Evolutionary conservation across 2,797 vertebrate genomes (phyloP).

Genomic region (Trachurus trachurus): DNA sequence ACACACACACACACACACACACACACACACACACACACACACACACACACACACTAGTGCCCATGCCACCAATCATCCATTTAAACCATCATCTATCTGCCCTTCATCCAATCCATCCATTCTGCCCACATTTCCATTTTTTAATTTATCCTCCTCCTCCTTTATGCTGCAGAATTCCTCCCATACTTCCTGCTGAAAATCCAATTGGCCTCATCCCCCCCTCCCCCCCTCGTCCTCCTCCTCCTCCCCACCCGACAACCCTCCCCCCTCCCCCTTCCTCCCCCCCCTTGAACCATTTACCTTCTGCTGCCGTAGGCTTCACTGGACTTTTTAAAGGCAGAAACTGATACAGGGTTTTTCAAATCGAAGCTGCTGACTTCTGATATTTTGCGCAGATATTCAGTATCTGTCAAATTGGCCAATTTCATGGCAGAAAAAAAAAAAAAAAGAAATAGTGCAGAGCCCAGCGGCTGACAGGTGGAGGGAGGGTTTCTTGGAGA

Average conservation of each 20-base stretch:
- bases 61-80: conserved; percentile 76
- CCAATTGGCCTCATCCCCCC: conserved; percentile 57
- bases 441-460: conserved; percentile 29
- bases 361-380: conserved; percentile 63
- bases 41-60: conserved; percentile 29
- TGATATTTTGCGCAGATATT: conserved; percentile 65
- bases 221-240: neutral
- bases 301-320: conserved; percentile 55
- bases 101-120: conserved; percentile 68
- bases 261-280: neutral
- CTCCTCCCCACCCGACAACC: too few species aligned
- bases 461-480: neutral
- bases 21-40: conserved; percentile 49
- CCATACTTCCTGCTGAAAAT: conserved; percentile 59
- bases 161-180: conserved; percentile 60
- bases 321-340: conserved; percentile 54
- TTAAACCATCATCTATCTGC: conserved; percentile 62
- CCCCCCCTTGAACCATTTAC: conserved; percentile 48
- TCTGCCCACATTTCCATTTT: conserved; percentile 68
- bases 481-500: neutral
- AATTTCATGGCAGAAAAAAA: conserved; percentile 56
- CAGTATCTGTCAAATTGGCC: conserved; percentile 59
- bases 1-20: conserved; percentile 55
- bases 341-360: conserved; percentile 58
- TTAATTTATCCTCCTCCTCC: conserved; percentile 63